A percentile compares a stretch with the other conserved stretches of the same genome.
Conservation (phyloP, 2,888 invertebrate genomes). For the Galeruca laticollis region DNA sequence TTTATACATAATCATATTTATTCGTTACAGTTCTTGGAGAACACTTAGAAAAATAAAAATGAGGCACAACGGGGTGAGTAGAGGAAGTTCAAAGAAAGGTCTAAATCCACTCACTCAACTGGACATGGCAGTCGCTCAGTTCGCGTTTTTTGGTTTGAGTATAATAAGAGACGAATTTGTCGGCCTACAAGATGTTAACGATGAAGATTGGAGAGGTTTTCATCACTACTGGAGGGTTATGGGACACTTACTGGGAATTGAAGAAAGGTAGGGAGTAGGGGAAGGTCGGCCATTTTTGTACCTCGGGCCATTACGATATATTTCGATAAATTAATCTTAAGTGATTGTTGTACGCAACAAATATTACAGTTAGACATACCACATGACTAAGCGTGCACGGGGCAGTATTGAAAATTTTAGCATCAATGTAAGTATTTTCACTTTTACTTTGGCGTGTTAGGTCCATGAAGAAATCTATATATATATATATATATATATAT, state of each 20-base stretch:
- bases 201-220: background rate
- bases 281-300: too few species aligned
- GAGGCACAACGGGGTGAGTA: background rate
- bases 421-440: too few species aligned
- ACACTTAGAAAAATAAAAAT: background rate
- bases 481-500: too few species aligned
- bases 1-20: too few species aligned
- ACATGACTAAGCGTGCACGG: too few species aligned
- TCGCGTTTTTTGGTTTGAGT: background rate
- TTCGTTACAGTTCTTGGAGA: background rate
- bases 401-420: too few species aligned
- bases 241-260: background rate
- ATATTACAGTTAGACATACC: too few species aligned
- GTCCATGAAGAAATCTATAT: too few species aligned
- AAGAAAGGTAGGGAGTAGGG: background rate
- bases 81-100: background rate
- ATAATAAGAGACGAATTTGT: background rate
- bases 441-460: too few species aligned
- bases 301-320: too few species aligned
- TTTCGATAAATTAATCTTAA: too few species aligned
- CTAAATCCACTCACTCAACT: background rate
- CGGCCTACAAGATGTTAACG: background rate
- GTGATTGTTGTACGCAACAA: too few species aligned
- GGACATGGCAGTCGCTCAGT: background rate
- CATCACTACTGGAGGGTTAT: conserved; percentile 3